phyloP scores from a whole-genome alignment of 2,888 invertebrate genomes.

The Abrostola tripartita region DNA sequence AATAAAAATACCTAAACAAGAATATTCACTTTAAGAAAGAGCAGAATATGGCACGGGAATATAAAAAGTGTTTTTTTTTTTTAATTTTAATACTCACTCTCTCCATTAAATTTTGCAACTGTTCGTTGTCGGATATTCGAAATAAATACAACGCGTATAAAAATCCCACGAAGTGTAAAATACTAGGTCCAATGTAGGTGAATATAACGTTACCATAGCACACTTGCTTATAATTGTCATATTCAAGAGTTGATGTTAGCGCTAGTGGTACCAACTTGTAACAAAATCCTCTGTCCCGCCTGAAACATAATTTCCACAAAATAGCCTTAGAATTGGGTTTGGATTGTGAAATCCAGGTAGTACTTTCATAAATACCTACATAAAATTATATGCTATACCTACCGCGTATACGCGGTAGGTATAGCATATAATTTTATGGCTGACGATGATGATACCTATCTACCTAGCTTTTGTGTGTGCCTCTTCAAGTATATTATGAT shows the following conservation, averaged over 20 bases:
- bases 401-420: too few species aligned
- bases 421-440: too few species aligned
- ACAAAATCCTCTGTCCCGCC: conserved; percentile 92
- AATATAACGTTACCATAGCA: conserved; percentile 92
- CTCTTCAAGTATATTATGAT: too few species aligned
- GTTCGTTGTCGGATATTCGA: conserved; percentile 93
- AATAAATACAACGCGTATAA: conserved; percentile 92
- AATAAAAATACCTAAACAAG: conserved; percentile 90
- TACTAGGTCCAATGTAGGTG: conserved; percentile 92
- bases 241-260: conserved; percentile 77
- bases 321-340: neutral
- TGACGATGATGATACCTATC: too few species aligned
- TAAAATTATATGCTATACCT: too few species aligned
- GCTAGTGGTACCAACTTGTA: conserved; percentile 87
- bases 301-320: conserved; percentile 64
- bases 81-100: conserved; percentile 87
- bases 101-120: conserved; percentile 94
- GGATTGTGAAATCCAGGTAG: too few species aligned
- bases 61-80: neutral
- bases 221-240: conserved; percentile 87
- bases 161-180: conserved; percentile 92
- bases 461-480: too few species aligned
- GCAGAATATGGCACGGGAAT: neutral
- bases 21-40: conserved; percentile 5
- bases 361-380: too few species aligned